Evolutionary conservation across 2,888 invertebrate genomes (phyloP).

Genomic region (Phengaris alcon): DNA sequence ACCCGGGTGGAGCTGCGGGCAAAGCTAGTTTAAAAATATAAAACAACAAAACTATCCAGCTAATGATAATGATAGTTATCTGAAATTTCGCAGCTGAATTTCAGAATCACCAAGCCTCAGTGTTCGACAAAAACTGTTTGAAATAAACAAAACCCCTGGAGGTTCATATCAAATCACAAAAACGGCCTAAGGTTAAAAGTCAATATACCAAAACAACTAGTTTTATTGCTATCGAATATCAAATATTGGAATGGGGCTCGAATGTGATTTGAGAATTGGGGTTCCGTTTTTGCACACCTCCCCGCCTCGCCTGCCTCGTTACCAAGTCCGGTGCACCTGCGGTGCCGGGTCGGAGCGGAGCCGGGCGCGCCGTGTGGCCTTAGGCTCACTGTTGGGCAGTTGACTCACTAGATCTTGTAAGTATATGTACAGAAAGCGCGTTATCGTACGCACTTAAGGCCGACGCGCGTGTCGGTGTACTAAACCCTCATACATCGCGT

Average conservation of each 20-base stretch:
- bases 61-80: too few relatives aligned
- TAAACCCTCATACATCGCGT: too few relatives aligned
- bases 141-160: conserved; percentile 31
- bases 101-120: not conserved
- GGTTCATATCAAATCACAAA: conserved; percentile 33
- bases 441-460: too few relatives aligned
- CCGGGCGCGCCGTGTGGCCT: too few relatives aligned
- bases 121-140: conserved; percentile 29
- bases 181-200: conserved; percentile 29
- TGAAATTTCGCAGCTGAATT: not conserved
- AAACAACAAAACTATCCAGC: not conserved
- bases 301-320: too few relatives aligned
- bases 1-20: too few relatives aligned
- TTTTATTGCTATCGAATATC: conserved; percentile 29
- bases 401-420: too few relatives aligned
- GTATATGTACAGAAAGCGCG: too few relatives aligned
- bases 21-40: not conserved
- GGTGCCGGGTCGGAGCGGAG: too few relatives aligned
- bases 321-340: too few relatives aligned
- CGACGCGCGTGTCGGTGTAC: too few relatives aligned
- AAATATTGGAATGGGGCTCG: conserved; percentile 29
- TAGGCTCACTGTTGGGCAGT: too few relatives aligned
- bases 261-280: not conserved
- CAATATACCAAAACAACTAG: conserved; percentile 26
- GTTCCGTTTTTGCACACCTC: not conserved